These are phyloP conservation scores for Allochrocebus solatus DNA, from an alignment of 2,797 vertebrate genomes.

Conservation along the genomic window DNA sequence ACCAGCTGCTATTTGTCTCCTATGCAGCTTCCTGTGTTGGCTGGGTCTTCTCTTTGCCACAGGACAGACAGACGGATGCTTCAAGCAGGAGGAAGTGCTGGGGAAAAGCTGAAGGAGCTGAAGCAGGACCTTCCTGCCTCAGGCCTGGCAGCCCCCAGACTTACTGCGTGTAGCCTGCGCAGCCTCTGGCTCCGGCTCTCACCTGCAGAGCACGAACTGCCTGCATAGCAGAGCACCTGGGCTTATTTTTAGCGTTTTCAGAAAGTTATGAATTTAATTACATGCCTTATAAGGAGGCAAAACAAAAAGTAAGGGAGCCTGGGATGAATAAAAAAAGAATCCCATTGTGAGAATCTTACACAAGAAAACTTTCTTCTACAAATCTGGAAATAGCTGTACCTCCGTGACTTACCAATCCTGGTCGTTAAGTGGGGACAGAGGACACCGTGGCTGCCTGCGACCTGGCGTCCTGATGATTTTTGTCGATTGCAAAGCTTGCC, in stretches of 20 bases:
- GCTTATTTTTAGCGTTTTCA: slow-evolving; percentile 39
- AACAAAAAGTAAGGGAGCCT: neutral
- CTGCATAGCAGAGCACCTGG: neutral
- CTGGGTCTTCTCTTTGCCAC: neutral
- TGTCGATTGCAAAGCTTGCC: neutral
- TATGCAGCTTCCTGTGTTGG: neutral
- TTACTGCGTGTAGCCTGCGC: neutral
- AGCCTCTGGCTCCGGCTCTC: neutral
- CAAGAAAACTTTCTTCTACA: neutral
- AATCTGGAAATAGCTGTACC: neutral
- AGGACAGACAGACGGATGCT: neutral
- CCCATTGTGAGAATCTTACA: neutral
- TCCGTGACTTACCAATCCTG: neutral
- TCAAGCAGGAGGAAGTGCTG: neutral
- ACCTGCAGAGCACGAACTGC: neutral
- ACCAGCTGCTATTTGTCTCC: neutral
- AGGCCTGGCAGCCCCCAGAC: neutral
- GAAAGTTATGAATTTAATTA: slow-evolving; percentile 28
- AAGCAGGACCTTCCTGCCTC: neutral
- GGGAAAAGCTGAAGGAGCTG: neutral
- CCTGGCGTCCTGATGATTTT: neutral
- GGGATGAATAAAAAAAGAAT: neutral
- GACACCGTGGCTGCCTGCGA: neutral
- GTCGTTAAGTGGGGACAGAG: neutral
- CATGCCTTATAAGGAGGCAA: neutral